Evolutionary conservation across 2,113 vertebrate species (phyloP).

Genomic region (Elgaria multicarinata): DNA sequence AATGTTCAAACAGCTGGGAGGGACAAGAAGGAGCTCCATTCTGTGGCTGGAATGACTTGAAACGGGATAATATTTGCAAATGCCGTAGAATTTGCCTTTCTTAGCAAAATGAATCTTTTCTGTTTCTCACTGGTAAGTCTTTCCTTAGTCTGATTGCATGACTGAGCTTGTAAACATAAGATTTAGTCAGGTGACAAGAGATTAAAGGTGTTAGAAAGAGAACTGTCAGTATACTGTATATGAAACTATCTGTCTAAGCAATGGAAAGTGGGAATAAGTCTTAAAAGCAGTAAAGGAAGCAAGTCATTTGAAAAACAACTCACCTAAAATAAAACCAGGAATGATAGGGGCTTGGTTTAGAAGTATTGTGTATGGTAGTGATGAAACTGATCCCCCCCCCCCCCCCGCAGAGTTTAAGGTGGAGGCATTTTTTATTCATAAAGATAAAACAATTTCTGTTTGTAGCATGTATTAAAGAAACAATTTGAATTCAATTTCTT

Average conservation of each 20-base stretch:
- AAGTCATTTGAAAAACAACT: neutral
- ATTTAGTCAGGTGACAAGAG: slow-evolving; percentile 27
- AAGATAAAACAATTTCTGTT: fast-evolving
- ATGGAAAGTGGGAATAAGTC: fast-evolving
- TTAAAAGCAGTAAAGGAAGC: neutral
- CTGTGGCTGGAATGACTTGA: slow-evolving; percentile 31
- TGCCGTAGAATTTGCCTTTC: slow-evolving; percentile 36
- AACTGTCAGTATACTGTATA: neutral
- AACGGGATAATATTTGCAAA: slow-evolving; percentile 53
- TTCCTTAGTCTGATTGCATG: neutral
- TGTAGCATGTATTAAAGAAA: neutral
- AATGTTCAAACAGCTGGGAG: slow-evolving; percentile 78
- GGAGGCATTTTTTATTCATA: neutral
- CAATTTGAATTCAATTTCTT: slow-evolving; percentile 9
- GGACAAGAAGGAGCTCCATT: slow-evolving; percentile 65
- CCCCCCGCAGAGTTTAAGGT: neutral
- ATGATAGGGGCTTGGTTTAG: neutral
- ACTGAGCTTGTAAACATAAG: slow-evolving; percentile 33
- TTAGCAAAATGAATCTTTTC: slow-evolving; percentile 90
- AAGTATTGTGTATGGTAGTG: neutral
- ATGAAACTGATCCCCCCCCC: neutral
- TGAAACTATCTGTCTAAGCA: neutral
- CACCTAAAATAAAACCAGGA: neutral
- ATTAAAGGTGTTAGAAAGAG: slow-evolving; percentile 16
- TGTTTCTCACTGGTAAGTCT: slow-evolving; percentile 94